Base-by-base conservation (phyloP, 2,888 invertebrate genomes). In the Rhingia campestris region DNA sequence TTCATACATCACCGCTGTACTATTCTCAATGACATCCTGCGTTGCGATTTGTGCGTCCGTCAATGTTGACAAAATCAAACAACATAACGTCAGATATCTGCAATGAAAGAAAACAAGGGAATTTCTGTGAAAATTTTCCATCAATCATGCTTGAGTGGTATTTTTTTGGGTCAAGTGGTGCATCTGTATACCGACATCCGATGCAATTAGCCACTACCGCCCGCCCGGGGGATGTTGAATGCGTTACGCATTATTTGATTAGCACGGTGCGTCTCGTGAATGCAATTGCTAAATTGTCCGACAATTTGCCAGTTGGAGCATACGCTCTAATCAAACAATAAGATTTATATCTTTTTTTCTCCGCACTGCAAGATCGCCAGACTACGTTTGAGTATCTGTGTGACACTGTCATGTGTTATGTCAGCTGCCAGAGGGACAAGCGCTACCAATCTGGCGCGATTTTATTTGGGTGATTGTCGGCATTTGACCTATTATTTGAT, bases 231-330 rank as follows among this genome's bases (percentile, higher is more conserved):
- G 45, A n/a, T 2, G 32, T 41, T 74, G 66, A 70, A 59, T 80
- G 84, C 84, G 84, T 75, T 80, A 84, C 84, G 80, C 84, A 56
- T 80, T 84, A 80, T 80, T 84, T 80, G 84, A 84, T 84, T 84
- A 84, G 45, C 41, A 53, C 14, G 14, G 37, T 43, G 70, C 30
- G 22, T 45, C 54, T 41, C 43, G 33, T 35, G 58, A 69, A 58
- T 70, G 80, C 84, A 84, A 75, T 80, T 84, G 80, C 33, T 75
- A 80, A 84, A 84, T 84, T 84, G 70, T 58, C 33, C 79, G 56
- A 66, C 84, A 84, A 84, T 84, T 84, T 84, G 84, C 84, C 84
- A 84, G 58, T 84, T 80, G 80, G 66, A 66, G 54, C 56, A 80
- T 75, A 75, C 70, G 84, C 67, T 70, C 79, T 67, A 74, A 84